These are phyloP conservation scores for Drosophila nasuta DNA, from an alignment of 1,140 invertebrate genomes.

Conservation along the genomic window DNA sequence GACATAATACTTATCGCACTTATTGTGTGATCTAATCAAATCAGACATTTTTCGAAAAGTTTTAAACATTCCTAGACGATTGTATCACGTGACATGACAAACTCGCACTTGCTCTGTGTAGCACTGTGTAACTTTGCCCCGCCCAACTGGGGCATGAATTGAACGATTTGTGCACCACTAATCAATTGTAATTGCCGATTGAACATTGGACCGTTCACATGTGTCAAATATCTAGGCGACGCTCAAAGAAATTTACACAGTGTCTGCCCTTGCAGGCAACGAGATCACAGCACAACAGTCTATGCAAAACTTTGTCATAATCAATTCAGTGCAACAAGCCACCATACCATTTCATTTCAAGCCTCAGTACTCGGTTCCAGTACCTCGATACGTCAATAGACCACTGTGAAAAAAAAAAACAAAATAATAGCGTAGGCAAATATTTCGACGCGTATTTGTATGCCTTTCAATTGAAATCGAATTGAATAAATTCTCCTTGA, in stretches of 20 bases:
- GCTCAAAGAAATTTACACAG: conserved; percentile 64
- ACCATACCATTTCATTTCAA: conserved; percentile 7
- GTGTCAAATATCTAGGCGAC: conserved; percentile 72
- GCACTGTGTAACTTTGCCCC: conserved; percentile 12
- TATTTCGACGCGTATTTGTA: conserved; percentile 60
- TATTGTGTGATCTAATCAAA: conserved; percentile 14
- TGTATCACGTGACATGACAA: conserved; percentile 35
- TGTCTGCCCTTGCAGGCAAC: conserved; percentile 39
- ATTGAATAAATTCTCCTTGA: conserved; percentile 81
- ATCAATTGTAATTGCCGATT: conserved; percentile 72
- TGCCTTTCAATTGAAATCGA: conserved; percentile 79
- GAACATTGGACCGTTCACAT: conserved; percentile 69
- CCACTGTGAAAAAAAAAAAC: conserved; percentile 5
- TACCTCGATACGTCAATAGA: conserved; percentile 19
- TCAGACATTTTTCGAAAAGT: not conserved
- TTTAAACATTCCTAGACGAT: conserved; percentile 33
- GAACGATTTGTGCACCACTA: conserved; percentile 45
- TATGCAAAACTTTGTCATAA: conserved; percentile 61
- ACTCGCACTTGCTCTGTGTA: not conserved
- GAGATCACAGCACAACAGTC: conserved; percentile 39
- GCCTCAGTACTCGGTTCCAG: conserved; percentile 6
- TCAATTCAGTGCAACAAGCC: conserved; percentile 66
- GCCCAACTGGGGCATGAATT: conserved; percentile 17
- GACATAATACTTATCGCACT: conserved; percentile 50
- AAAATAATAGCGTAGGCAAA: conserved; percentile 55